Base-by-base conservation (phyloP, 2,113 vertebrate species). In the Anoplopoma fimbria region DNA sequence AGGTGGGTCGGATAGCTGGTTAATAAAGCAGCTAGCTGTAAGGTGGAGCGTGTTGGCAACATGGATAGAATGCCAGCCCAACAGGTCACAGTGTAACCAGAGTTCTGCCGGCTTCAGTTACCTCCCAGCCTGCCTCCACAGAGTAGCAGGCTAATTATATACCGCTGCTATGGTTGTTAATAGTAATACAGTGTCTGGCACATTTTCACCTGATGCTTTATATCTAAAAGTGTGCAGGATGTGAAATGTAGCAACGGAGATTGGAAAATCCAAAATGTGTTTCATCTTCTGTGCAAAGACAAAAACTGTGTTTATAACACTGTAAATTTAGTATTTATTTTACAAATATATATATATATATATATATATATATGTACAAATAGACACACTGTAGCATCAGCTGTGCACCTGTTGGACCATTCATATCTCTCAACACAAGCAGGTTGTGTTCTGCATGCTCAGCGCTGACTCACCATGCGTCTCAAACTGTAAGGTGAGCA, bases 131-230 rank as follows among this genome's bases (percentile, higher is more conserved):
- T 42, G 72, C 89, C 79, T 88, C 81, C 53, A 58, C 84, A 49
- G 77, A 82, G 75, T 65, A 78, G 81, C 51, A 9, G 78, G 86
- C 92, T 93, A 93, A 94, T 93, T 91, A 92, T 94, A 94, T n/a
- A 89, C 74, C 33, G 70, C 88, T 71, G 72, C 83, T 33, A 25
- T 34, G 89, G 79, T 84, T 85, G 82, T 83, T 88, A 80, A 78
- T 60, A 82, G 85, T 63, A 77, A 71, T 64, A 79, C 31, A 70
- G 69, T 14, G 47, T 64, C 62, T 75, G 68, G 14, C 79, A 72
- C 82, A 79, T 87, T 90, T 84, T 81, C 87, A 91, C 93, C 84
- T 84, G 72, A 55, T 1, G 68, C 53, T 87, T 29, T 57, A 38
- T 15, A 1, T 38, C 62, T 63, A 31, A 77, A 79, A 78, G 7